Evolutionary conservation across 92 coral and sea anemone genomes (phyloP), one percentile per base, ranked within the genome.

Genomic region (Epizoanthus fatuus): DNA sequence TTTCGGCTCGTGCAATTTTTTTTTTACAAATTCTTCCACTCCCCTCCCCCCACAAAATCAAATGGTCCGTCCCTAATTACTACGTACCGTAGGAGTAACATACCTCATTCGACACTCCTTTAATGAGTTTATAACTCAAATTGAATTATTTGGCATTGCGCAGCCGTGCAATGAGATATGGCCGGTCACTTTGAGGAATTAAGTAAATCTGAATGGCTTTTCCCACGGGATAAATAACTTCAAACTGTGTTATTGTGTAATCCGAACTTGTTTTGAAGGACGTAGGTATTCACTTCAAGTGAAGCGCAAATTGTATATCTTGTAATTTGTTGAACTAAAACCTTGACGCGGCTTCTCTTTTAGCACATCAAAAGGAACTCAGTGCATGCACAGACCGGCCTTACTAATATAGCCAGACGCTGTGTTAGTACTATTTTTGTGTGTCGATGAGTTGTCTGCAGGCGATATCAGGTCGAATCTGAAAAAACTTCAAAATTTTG

Each of bases 151-250:
- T 17, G 69, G 69, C 15, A 63, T 63, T 63, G 69, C 22, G 38
- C 32, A 32, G 49, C 42, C n/a, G 16, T 64, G 42, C 45, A 32
- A 14, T 29, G 69, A 25, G 19, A 37, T 16, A 29, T 64, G 32
- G 32, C 70, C 72, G 72, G 72, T 14, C 72, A 66, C 49, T 66
- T 37, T 37, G 72, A 37, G 72, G 49, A 37, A 66, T 37, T 35
- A 66, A 37, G 72, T 37, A 38, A 32, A 1, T 29, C 16, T 66
- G 47, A 13, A 37, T 66, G 16, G 19, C 19, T 17, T 49, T 12
- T 66, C 72, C 72, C 72, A 66, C 20, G 72, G 72, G 72, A 66
- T 13, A 66, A 39, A 66, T 12, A 66, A 37, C n/a, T 32, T 64
- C 44, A 7, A 64, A 32, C 14, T 32, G 65, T 62, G 67, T 62